Conservation (phyloP, 2,888 invertebrate species). For the Xylocampa areola region DNA sequence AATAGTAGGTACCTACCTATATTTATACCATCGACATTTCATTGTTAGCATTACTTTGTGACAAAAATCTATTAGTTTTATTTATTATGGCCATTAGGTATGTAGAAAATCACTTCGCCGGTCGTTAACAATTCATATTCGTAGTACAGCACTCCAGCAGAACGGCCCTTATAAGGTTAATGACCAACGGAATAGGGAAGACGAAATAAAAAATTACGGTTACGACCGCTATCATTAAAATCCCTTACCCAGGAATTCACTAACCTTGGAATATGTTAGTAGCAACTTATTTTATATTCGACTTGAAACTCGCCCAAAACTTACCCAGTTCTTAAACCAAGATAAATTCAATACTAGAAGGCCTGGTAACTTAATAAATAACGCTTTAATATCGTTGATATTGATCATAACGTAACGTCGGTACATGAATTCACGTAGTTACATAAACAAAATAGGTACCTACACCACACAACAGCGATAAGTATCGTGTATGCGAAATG, state of each 20-base stretch:
- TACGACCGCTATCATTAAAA: constrained; percentile 62
- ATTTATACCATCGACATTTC: too few relatives aligned
- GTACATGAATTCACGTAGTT: constrained; percentile 60
- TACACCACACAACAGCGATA: constrained; percentile 62
- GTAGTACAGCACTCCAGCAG: constrained; percentile 42
- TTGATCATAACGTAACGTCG: constrained; percentile 56
- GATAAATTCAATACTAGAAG: constrained; percentile 47
- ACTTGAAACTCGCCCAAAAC: constrained; percentile 43
- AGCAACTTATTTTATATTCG: constrained; percentile 55
- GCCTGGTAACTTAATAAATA: constrained; percentile 52
- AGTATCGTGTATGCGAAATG: constrained; percentile 69
- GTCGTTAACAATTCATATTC: constrained; percentile 49
- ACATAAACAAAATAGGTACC: constrained; percentile 62
- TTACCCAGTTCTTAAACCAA: constrained; percentile 47
- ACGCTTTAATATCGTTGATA: constrained; percentile 55
- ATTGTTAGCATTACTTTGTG: constrained; percentile 1
- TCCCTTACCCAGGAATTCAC: constrained; percentile 58
- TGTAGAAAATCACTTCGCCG: constrained; percentile 18
- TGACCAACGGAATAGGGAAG: constrained; percentile 56
- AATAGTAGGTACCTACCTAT: background rate
- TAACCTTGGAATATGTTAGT: constrained; percentile 58
- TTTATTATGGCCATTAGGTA: constrained; percentile 8
- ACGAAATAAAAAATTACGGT: constrained; percentile 62
- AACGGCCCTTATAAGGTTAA: constrained; percentile 54
- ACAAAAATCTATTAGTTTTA: constrained; percentile 1